phyloP scores from a whole-genome alignment of 2,888 invertebrate genomes.

The Apamea sordens region DNA sequence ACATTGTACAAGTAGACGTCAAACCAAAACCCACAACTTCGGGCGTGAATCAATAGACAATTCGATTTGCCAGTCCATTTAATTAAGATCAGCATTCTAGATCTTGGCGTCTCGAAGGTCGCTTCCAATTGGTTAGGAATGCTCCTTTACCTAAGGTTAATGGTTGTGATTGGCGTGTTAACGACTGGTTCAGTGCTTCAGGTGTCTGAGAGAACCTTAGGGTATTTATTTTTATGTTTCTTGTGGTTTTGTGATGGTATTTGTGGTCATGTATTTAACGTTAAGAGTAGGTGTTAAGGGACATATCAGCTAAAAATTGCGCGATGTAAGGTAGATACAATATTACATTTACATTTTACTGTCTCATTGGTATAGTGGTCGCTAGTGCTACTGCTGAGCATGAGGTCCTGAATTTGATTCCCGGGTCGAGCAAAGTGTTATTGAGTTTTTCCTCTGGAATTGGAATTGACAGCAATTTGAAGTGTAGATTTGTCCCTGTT shows the following conservation, averaged over 20 bases:
- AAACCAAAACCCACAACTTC: conserved; percentile 29
- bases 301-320: not conserved
- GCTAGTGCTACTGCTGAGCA: too few species aligned
- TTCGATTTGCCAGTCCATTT: conserved; percentile 57
- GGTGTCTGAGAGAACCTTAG: not conserved
- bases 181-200: not conserved
- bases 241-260: not conserved
- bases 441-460: too few species aligned
- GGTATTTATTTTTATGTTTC: not conserved
- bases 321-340: too few species aligned
- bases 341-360: too few species aligned
- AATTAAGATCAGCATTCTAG: conserved; percentile 51
- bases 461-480: too few species aligned
- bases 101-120: conserved; percentile 18
- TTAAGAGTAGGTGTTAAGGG: not conserved
- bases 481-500: too few species aligned
- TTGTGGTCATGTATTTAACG: not conserved
- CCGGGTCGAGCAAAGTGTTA: too few species aligned
- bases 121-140: conserved; percentile 24
- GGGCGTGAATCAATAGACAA: conserved; percentile 40
- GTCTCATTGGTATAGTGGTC: too few species aligned
- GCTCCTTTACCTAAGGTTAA: conserved; percentile 17
- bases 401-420: too few species aligned
- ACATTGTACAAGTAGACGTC: not conserved
- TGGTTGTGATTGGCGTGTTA: conserved; percentile 23